Evolutionary conservation across 1,140 invertebrate genomes (phyloP), one percentile per base, ranked within the genome.

Genomic region (Zaprionus ghesquierei): DNA sequence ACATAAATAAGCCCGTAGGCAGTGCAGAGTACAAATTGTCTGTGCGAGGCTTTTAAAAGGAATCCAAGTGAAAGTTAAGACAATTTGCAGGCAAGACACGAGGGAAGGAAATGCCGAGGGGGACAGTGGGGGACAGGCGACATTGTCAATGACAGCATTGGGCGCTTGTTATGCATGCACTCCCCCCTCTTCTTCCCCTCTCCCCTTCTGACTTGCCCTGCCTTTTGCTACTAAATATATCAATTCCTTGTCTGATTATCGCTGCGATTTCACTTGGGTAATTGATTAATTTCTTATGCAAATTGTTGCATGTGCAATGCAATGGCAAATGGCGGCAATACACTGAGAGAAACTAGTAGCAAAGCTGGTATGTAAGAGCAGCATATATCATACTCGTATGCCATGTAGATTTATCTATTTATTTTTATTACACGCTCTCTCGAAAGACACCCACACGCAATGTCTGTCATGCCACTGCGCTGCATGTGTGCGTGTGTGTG

Each of bases 61-160:
- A 69, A 75, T 63, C 54, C 65, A 65, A 65, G 29, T 49, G 66
- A 33, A 69, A 64, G 29, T 50, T 64, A 63, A 79, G 79, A 82
- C 84, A 87, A 86, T 87, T 87, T 87, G 60, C 81, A 15, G n/a
- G 66, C 51, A 2, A 15, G 2, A 5, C 35, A 41, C 10, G 3
- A 41, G 3, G n/a, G 6, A 41, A 41, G 31, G 12, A 41, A 41
- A 15, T 15, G 6, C 2, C 1, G 35, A 31, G 2, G 13, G 35
- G 13, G 13, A 6, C 35, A 31, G 2, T 5, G 35, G 13, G 13
- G 3, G 13, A 0, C 35, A 38, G 5, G 60, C 56, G 18, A 61
- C 66, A 61, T 65, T 71, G 53, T 56, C 56, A 68, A 65, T 54
- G 68, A 23, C 53, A 56, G 55, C 15, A 13, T 8, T 58, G 23